Percentiles rank a stretch among this genome's conserved stretches.
Conservation (phyloP, 2,113 vertebrate genomes). For the Terrapene triunguis region DNA sequence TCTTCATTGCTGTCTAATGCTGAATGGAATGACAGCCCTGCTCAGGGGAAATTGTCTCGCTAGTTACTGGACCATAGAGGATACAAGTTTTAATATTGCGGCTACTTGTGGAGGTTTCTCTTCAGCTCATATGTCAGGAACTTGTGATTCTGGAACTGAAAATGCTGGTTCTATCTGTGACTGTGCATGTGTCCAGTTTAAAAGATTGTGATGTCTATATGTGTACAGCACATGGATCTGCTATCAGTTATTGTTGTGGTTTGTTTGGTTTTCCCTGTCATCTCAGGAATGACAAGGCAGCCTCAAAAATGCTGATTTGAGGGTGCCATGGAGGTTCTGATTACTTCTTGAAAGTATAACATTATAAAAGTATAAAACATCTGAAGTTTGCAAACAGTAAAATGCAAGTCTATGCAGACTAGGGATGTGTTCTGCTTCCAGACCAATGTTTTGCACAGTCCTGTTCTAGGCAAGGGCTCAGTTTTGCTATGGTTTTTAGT, state of each 20-base stretch:
- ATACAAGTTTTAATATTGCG: not conserved
- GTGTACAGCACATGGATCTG: not conserved
- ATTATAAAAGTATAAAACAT: not conserved
- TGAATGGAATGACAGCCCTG: not conserved
- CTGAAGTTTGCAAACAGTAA: not conserved
- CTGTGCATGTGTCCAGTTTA: not conserved
- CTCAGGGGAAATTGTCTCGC: not conserved
- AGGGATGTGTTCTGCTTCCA: not conserved
- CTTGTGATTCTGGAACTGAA: not conserved
- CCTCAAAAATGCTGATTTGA: not conserved
- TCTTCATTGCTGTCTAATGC: not conserved
- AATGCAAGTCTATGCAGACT: not conserved
- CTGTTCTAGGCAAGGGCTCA: not conserved
- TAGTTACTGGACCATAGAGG: not conserved
- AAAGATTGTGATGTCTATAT: not conserved
- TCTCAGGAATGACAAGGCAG: not conserved
- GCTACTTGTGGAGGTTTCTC: not conserved
- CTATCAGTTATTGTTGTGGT: constrained; percentile 19
- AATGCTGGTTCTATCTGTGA: not conserved
- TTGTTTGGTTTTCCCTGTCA: not conserved
- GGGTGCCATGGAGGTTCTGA: not conserved
- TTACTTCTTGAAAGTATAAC: not conserved
- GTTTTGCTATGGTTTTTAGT: not conserved
- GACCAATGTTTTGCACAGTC: not conserved
- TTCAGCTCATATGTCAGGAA: not conserved